These are phyloP conservation scores for Julus scanicus DNA, from an alignment of 2,888 invertebrate species.

Conservation along the genomic window DNA sequence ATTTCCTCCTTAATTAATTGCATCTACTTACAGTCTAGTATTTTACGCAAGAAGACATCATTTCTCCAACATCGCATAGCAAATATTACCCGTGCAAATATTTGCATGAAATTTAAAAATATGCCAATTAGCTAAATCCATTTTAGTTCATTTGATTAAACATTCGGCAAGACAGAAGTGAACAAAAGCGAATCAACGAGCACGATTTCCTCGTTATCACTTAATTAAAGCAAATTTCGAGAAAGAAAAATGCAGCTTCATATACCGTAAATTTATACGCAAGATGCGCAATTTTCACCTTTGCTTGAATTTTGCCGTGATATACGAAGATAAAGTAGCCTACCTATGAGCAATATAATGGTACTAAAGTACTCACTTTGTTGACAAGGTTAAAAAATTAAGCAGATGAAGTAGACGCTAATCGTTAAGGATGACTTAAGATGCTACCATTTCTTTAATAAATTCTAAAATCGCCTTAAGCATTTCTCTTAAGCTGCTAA, in stretches of 20 bases:
- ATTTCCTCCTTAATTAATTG: too few relatives aligned
- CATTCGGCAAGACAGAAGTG: background rate
- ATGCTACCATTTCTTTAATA: background rate
- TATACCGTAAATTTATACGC: background rate
- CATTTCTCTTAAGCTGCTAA: slow-evolving; percentile 30
- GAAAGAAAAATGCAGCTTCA: background rate
- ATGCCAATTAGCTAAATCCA: background rate
- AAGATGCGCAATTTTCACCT: background rate
- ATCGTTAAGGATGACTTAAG: slow-evolving; percentile 31
- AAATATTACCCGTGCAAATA: background rate
- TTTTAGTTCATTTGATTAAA: background rate
- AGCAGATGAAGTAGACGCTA: slow-evolving; percentile 43
- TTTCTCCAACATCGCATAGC: background rate
- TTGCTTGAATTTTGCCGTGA: background rate
- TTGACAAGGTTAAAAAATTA: slow-evolving; percentile 44
- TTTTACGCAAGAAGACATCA: background rate
- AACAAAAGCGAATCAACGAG: background rate
- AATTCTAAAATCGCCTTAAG: slow-evolving; percentile 40
- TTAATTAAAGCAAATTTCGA: background rate
- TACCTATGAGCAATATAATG: background rate
- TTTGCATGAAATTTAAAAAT: slow-evolving; percentile 15
- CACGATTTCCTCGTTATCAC: background rate
- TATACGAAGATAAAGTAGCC: background rate
- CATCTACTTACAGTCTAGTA: background rate
- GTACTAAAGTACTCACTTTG: background rate